Base-by-base conservation (phyloP, 2,888 invertebrate species). In the Chalcis sispes region DNA sequence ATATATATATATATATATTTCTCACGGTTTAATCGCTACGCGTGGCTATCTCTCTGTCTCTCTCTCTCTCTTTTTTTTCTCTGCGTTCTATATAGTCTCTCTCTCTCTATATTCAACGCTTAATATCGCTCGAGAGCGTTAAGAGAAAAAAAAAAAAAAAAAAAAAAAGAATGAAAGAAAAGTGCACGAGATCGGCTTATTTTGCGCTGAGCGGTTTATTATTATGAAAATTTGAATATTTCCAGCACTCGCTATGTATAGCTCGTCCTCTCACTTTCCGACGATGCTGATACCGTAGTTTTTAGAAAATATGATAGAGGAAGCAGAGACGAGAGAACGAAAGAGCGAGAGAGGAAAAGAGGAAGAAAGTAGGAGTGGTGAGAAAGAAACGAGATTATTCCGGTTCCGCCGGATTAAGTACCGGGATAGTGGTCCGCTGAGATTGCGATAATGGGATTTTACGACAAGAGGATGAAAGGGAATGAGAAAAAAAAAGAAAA, bases 331-430 rank as follows among this genome's bases (percentile, higher is more conserved):
- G 10, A 36, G 36, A 36, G 36, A 36, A 36, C 36, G 27, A 67
- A 52, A 52, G 59, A 65, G 36, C 7, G 42, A 15, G 52, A 25
- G 7, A 27, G 20, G 13, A 42, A 15, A 3, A n/a, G n/a, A 46
- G 23, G 32, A n/a, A n/a, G n/a, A 10, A 10, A 42, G 29, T 1
- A n/a, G n/a, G 15, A 10, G 61, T 13, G 46, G 36, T 42, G 29
- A 54, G 46, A 59, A 76, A 72, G 73, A 71, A 65, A 74, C 67
- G 74, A 75, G 73, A 79, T 79, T 80, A 77, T 77, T 75, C 61
- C 66, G 48, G 65, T 62, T 69, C 58, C 54, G 56, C 42, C 20
- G 66, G 70, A 79, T 72, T 76, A 80, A 72, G 71, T 72, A 75
- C 48, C 64, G 40, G 75, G 72, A 75, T 72, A 80, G 79, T 71